phyloP scores from a whole-genome alignment of 2,888 invertebrate genomes.

The Lasioglossum leucozonium region DNA sequence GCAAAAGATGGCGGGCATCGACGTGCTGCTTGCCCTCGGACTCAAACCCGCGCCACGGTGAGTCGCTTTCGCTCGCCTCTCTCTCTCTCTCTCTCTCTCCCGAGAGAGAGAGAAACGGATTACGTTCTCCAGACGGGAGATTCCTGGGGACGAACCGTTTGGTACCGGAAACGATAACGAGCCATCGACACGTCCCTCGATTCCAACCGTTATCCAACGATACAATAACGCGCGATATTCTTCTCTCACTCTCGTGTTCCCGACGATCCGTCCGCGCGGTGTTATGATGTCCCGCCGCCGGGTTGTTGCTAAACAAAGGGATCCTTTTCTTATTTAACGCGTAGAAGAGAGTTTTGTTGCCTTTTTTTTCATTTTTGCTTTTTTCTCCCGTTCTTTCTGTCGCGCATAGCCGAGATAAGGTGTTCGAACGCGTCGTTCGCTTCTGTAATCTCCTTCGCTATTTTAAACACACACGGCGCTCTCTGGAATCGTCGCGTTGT shows the following conservation, averaged over 20 bases:
- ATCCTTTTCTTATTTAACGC: neutral
- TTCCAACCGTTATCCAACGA: neutral
- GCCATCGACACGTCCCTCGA: neutral
- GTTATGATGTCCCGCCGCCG: neutral
- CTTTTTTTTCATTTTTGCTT: no score
- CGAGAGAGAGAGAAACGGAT: constrained; percentile 17
- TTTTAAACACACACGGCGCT: neutral
- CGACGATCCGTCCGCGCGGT: no score
- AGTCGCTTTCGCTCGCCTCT: constrained; percentile 68
- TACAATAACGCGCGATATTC: no score
- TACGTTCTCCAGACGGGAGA: constrained; percentile 24
- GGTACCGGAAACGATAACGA: constrained; percentile 49
- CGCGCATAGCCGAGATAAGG: neutral
- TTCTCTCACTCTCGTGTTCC: no score
- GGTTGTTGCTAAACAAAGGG: neutral
- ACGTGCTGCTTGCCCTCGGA: constrained; percentile 86
- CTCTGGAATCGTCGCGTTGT: neutral
- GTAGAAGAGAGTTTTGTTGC: neutral
- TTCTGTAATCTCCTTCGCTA: neutral
- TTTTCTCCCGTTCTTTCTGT: no score
- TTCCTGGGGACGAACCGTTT: constrained; percentile 26
- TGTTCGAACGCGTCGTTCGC: neutral
- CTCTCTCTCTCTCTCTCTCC: no score
- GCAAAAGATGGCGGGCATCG: constrained; percentile 83
- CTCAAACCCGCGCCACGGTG: constrained; percentile 85